A percentile compares a stretch with the other conserved stretches of the same genome.
These are phyloP conservation scores for Campoletis raptor DNA, from an alignment of 2,888 invertebrate genomes.

Conservation along the genomic window DNA sequence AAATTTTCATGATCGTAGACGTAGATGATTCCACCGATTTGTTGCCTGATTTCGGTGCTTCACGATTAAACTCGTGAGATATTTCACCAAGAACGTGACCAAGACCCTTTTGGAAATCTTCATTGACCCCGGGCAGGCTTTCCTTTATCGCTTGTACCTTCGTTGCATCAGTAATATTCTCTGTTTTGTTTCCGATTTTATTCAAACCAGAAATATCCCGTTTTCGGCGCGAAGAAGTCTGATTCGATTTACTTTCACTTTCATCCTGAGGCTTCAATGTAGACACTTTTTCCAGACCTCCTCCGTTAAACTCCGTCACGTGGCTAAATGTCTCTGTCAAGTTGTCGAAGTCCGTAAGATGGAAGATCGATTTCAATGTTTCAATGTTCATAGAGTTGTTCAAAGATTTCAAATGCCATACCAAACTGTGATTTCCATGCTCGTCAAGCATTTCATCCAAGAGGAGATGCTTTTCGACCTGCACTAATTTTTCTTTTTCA, in stretches of 20 bases:
- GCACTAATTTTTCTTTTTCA: constrained; percentile 69
- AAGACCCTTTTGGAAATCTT: constrained; percentile 71
- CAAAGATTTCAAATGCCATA: constrained; percentile 67
- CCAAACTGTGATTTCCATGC: constrained; percentile 63
- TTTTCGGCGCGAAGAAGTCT: constrained; percentile 16
- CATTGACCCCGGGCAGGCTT: constrained; percentile 66
- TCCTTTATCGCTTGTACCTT: constrained; percentile 58
- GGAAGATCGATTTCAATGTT: constrained; percentile 70
- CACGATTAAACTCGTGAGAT: constrained; percentile 19
- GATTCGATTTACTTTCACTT: not conserved
- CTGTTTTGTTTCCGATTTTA: constrained; percentile 2
- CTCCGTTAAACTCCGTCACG: constrained; percentile 14
- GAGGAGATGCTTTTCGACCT: constrained; percentile 71
- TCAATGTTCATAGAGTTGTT: constrained; percentile 71
- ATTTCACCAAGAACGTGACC: constrained; percentile 64
- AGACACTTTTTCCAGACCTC: not conserved
- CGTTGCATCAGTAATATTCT: constrained; percentile 26
- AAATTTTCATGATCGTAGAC: constrained; percentile 50
- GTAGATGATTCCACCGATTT: constrained; percentile 26
- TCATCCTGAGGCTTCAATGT: not conserved
- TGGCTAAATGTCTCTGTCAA: constrained; percentile 42
- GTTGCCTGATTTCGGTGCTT: not conserved
- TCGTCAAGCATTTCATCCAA: constrained; percentile 66
- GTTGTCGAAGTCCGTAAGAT: constrained; percentile 66
- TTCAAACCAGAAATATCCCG: constrained; percentile 21